Evolutionary conservation across 2,888 invertebrate species (phyloP).

Genomic region (Lordiphosa fenestrarum): DNA sequence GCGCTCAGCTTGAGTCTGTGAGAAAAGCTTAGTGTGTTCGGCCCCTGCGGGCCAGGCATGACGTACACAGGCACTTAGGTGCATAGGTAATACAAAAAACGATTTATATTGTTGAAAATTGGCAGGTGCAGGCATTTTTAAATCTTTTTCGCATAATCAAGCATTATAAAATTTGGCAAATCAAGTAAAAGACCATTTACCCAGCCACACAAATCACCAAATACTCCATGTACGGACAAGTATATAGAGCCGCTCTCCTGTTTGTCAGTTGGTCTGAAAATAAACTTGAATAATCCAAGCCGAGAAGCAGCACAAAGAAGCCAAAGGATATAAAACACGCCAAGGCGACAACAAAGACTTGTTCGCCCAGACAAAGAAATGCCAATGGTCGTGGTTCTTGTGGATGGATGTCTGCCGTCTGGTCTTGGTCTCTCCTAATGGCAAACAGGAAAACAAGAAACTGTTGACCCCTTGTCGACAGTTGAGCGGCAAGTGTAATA

Average conservation of each 20-base stretch:
- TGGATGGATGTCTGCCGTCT: no score
- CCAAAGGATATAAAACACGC: slow-evolving; percentile 29
- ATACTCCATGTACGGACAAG: slow-evolving; percentile 1
- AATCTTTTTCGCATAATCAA: no score
- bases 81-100: no score
- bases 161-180: not conserved
- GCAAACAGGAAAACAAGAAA: slow-evolving; percentile 60
- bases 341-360: slow-evolving; percentile 7
- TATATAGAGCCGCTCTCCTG: not conserved
- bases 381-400: slow-evolving; percentile 13
- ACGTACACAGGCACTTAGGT: no score
- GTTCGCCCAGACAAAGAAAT: slow-evolving; percentile 32
- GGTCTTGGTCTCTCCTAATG: slow-evolving; percentile 15
- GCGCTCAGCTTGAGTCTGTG: no score
- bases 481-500: not conserved
- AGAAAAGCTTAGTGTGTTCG: no score
- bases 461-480: slow-evolving; percentile 47
- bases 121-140: no score
- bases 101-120: no score
- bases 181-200: not conserved
- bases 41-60: no score
- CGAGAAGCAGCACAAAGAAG: slow-evolving; percentile 5
- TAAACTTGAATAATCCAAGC: slow-evolving; percentile 36
- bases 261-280: slow-evolving; percentile 10
- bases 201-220: slow-evolving; percentile 9